phyloP scores from a whole-genome alignment of 2,888 invertebrate species.

The Nipponacmea schrenckii region DNA sequence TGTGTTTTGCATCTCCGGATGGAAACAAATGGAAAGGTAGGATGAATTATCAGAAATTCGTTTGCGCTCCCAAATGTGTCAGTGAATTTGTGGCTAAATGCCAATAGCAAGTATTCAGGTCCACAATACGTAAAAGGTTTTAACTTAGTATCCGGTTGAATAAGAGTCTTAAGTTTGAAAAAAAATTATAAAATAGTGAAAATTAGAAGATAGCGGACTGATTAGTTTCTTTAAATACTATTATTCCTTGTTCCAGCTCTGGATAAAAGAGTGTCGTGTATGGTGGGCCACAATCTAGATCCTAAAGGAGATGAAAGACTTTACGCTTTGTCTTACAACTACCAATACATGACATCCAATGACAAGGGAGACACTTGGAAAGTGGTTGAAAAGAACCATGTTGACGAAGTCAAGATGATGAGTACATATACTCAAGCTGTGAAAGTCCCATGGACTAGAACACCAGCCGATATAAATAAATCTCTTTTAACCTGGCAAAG shows the following conservation, averaged over 20 bases:
- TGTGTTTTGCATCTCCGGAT: neutral
- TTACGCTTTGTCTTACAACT: neutral
- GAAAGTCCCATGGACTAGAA: neutral
- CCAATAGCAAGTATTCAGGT: too few relatives aligned
- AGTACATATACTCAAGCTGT: neutral
- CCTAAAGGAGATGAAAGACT: slow-evolving; percentile 19
- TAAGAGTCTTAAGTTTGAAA: too few relatives aligned
- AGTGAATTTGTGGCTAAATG: too few relatives aligned
- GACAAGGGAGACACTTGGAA: neutral
- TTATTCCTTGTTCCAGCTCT: slow-evolving; percentile 29
- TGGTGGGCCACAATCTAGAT: slow-evolving; percentile 41
- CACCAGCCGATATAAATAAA: too few relatives aligned
- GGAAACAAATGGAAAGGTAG: neutral
- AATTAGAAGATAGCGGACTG: too few relatives aligned
- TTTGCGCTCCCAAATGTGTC: too few relatives aligned
- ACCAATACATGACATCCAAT: neutral
- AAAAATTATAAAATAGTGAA: too few relatives aligned
- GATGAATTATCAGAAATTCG: too few relatives aligned
- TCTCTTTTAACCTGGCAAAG: too few relatives aligned
- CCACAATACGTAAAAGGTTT: too few relatives aligned
- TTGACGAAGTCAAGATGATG: neutral
- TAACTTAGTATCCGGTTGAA: too few relatives aligned
- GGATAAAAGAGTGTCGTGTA: slow-evolving; percentile 36
- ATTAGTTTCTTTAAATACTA: neutral
- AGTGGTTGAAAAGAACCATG: neutral